These are phyloP conservation scores for Myrmophylax atrothorax DNA, from an alignment of 2,113 vertebrate genomes.

Conservation along the genomic window DNA sequence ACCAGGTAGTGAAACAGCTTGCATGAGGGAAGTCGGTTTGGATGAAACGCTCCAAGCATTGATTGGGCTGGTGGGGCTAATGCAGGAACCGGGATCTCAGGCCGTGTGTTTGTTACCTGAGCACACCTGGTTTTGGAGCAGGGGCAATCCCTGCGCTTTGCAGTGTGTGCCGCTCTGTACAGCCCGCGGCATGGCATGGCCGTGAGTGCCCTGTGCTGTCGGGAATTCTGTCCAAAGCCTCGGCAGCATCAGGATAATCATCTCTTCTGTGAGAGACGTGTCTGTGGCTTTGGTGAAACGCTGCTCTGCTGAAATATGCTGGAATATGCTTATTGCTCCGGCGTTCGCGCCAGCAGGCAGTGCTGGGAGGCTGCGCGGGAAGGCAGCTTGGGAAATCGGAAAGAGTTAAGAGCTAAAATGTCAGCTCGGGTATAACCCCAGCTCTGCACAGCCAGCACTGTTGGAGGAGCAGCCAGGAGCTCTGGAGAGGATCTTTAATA, in stretches of 20 bases:
- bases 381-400: neutral
- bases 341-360: neutral
- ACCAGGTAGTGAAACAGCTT: neutral
- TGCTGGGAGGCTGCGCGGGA: neutral
- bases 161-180: fast-evolving
- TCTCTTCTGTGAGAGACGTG: neutral
- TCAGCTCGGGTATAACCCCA: neutral
- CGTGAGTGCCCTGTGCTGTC: fast-evolving
- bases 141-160: neutral
- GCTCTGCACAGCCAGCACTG: neutral
- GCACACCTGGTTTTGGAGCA: neutral
- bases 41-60: fast-evolving
- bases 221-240: neutral
- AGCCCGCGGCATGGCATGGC: fast-evolving
- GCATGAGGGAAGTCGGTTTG: too few species aligned
- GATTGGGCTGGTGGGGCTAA: neutral
- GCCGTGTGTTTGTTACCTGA: neutral
- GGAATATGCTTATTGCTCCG: neutral
- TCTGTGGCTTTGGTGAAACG: constrained; percentile 23
- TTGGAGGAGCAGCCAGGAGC: neutral
- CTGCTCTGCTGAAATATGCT: neutral
- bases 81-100: fast-evolving
- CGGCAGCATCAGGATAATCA: neutral
- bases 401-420: constrained; percentile 21
- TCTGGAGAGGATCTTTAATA: neutral